Evolutionary conservation across 92 coral and sea anemone genomes (phyloP), one percentile per base, ranked within the genome.

Genomic region (Ricordea florida): DNA sequence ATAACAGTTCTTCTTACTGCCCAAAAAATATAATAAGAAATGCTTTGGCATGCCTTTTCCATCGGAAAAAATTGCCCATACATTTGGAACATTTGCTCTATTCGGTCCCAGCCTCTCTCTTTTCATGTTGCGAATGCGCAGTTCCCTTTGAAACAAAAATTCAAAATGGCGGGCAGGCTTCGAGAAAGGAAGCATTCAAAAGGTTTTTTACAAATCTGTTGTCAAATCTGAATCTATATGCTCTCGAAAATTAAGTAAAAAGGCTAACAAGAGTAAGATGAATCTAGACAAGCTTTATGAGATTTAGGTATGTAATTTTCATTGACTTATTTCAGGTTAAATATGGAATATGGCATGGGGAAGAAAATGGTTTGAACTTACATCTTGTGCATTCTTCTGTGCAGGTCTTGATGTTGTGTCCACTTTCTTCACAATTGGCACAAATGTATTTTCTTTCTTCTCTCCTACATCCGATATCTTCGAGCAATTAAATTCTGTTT

Each of bases 361-460:
- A 59, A 59, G 18, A 59, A 33, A 27, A 55, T 0, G 62, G 66
- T 33, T 64, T 64, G 35, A 13, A 25, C 40, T 55, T 17, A 56
- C 78, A 79, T 0, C 24, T 38, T 42, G 1, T 51, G 51, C 85
- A 79, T 28, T 68, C 34, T 33, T 22, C 46, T 24, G 61, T 68
- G 62, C 85, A 79, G 30, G 85, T 79, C 42, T 56, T 79, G 69
- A 79, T 56, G 28, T 53, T 79, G 45, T 79, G 85, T 20, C 68
- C 84, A 25, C 33, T 32, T 21, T 61, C 3, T 13, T 23, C 31
- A 62, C 81, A 76, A 26, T 61, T 74, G 61, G 57, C 33, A 50
- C 70, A 68, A 18, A 27, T 55, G 69, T 68, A 36, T 7, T 1
- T 29, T 68, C 66, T 14, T 57, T 31, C 58, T 18, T 36, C 60